phyloP scores from a whole-genome alignment of 1,140 invertebrate genomes.

The Solenopsis fugax region DNA sequence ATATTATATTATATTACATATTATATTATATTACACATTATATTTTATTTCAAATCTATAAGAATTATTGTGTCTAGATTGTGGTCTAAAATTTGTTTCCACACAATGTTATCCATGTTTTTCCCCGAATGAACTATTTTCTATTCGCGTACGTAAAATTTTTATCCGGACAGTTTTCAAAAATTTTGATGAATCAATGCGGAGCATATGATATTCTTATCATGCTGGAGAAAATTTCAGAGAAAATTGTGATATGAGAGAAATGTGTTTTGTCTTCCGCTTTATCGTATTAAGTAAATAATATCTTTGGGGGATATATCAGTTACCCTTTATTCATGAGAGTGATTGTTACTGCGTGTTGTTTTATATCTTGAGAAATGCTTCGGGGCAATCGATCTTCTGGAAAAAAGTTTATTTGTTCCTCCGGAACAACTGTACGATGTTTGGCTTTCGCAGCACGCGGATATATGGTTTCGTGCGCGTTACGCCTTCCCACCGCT shows the following conservation, averaged over 20 bases:
- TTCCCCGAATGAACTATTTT: neutral
- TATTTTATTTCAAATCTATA: too few species aligned
- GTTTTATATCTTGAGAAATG: constrained; percentile 52
- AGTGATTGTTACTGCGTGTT: constrained; percentile 52
- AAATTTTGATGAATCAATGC: neutral
- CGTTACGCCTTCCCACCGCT: constrained; percentile 3
- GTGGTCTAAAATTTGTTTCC: too few species aligned
- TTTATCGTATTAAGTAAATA: constrained; percentile 31
- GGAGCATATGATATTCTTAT: neutral
- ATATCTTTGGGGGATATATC: constrained; percentile 36
- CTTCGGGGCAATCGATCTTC: constrained; percentile 37
- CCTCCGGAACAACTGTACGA: constrained; percentile 3
- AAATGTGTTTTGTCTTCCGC: constrained; percentile 3
- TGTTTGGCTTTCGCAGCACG: constrained; percentile 49
- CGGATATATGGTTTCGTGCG: constrained; percentile 51
- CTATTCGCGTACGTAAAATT: neutral
- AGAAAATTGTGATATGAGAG: neutral
- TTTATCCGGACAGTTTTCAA: neutral
- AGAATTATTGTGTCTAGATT: too few species aligned
- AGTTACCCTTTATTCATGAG: constrained; percentile 37
- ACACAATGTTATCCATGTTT: neutral
- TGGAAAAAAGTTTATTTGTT: constrained; percentile 42
- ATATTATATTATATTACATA: too few species aligned
- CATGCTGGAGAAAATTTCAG: neutral
- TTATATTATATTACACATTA: too few species aligned